Base-by-base conservation (phyloP, 2,888 invertebrate genomes). In the Trilocha varians region DNA sequence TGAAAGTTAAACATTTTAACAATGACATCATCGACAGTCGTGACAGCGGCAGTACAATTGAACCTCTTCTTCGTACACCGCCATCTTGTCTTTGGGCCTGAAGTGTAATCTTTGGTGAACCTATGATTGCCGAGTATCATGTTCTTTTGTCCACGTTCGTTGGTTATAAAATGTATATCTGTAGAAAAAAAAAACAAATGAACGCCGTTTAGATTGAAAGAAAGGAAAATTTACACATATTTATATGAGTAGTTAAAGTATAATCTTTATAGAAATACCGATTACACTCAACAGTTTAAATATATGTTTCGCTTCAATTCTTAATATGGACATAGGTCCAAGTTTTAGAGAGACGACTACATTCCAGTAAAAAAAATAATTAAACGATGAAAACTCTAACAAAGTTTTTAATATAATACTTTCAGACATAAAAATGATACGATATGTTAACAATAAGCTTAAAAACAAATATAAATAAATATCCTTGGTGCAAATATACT, bases 31-130 rank as follows among this genome's bases (percentile, higher is more conserved):
- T 49, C 46, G 4, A 52, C 36, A 0, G 70, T 72, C 39, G 54
- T 45, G 4, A 74, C 41, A 5, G 52, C 48, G 2, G 70, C 73
- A 4, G 56, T 62, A 37, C 76, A 76, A 2, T 65, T 65, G 1
- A 13, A 36, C 9, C 45, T 41, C 18, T 53, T 55, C 11, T 46
- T 48, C 3, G 48, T 44, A 37, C 65, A 63, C 5, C 50, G 47
- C 63, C 61, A 63, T 1, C 62, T 37, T 48, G 0, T 33, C 34
- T 5, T 46, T 14, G 32, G 17, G 42, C 1, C 44, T 39, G 5
- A n/a, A 4, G 6, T 41, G 45, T 25, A 36, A 41, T 5, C 55
- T 41, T 16, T 34, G 3, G 4, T 11, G 13, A 34, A 34, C n/a
- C 1, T 2, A 34, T n/a, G 13, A 2, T 13, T 6, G 8, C n/a